Percentiles rank a stretch among this genome's conserved stretches.
Conservation (phyloP, 2,113 vertebrate genomes). For the Labeo catla region DNA sequence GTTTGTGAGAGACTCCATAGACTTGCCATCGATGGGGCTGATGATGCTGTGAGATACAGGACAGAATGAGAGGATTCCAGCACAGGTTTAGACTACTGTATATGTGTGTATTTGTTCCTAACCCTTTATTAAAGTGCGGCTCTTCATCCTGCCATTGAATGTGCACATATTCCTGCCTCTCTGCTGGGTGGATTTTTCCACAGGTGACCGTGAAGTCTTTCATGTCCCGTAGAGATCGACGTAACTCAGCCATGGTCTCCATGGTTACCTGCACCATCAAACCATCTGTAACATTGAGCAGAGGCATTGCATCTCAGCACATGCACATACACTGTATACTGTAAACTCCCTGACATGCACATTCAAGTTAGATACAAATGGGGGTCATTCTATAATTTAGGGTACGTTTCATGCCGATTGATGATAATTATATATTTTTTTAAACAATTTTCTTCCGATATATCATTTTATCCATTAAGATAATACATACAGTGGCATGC, state of each 20-base stretch:
- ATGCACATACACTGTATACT: conserved; percentile 51
- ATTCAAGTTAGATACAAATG: not conserved
- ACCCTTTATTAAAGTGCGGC: conserved; percentile 94
- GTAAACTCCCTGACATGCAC: conserved; percentile 36
- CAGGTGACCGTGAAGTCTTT: conserved; percentile 95
- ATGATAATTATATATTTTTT: no score
- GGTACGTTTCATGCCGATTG: no score
- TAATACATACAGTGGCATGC: no score
- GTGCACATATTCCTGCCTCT: conserved; percentile 92
- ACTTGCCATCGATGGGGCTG: conserved; percentile 96
- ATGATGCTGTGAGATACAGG: conserved; percentile 76
- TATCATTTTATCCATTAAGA: no score
- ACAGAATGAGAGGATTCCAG: conserved; percentile 15
- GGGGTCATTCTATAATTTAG: no score
- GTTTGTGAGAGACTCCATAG: conserved; percentile 94
- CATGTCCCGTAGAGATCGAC: conserved; percentile 93
- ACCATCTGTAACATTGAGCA: conserved; percentile 76
- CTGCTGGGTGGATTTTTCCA: conserved; percentile 89
- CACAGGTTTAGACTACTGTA: not conserved
- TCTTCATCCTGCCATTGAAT: conserved; percentile 96
- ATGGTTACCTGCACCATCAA: conserved; percentile 98
- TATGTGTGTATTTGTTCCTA: not conserved
- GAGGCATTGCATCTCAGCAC: conserved; percentile 11
- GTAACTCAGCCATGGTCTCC: conserved; percentile 93
- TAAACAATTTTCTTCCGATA: no score